Evolutionary conservation across 2,113 vertebrate genomes (phyloP), one percentile per base, ranked within the genome.

Genomic region (Hippocampus mohnikei): DNA sequence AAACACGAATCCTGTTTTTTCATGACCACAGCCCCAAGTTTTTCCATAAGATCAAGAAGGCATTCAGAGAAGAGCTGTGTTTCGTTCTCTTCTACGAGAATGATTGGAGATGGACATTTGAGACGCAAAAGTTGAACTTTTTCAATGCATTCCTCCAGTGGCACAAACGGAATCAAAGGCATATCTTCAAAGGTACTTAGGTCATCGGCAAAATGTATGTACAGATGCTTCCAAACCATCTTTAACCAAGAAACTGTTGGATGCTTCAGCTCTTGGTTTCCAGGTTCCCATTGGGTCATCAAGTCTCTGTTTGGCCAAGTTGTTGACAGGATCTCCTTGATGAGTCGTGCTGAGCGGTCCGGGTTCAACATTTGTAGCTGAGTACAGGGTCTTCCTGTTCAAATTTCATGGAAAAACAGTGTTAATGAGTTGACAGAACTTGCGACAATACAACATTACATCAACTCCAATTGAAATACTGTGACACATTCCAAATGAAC

Each of bases 151-250:
- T 96, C 94, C 67, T 93, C 92, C 16, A 98, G 89, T 58, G 88
- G 78, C 15, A 88, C 91, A 87, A 90, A 94, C 67, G 97, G 97
- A 70, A 99, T 95, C 84, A 99, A 95, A 1, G 97, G 97, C 95
- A 98, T 93, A 75, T 99, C 96, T 87, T 99, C 96, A 91, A 99
- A 96, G 20, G 90, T 84, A 77, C 92, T 92, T 79, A 99, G 81
- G 81, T 98, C 95, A 80, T 96, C 95, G 71, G 95, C 78, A 92
- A 98, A 99, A 90, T 99, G 83, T 72, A 98, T 95, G 62, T 99
- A 99, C 0, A 99, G 91, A 87, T 96, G 94, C 85, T 94, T 98
- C 97, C 97, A 99, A 79, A 98, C 91, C 92, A 94, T 94, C 82
- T 94, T 96, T 58, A 99, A 87, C 97, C 97, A 99, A 40, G 93